These are phyloP conservation scores for Plumapathes pennacea DNA, from an alignment of 92 coral and sea anemone genomes.

Conservation along the genomic window DNA sequence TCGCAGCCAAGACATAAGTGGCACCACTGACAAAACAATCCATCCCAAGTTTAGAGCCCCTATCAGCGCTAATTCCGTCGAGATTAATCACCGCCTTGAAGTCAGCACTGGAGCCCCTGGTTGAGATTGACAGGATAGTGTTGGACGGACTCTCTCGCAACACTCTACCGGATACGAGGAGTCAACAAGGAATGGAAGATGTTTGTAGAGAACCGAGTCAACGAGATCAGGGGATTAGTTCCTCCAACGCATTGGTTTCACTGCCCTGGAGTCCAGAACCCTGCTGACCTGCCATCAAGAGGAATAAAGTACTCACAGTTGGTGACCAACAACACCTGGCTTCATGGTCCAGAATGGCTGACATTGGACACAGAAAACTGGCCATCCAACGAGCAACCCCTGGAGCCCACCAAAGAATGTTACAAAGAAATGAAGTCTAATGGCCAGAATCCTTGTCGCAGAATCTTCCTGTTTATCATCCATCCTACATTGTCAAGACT, in stretches of 20 bases:
- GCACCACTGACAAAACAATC: conserved; percentile 46
- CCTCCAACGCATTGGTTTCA: conserved; percentile 21
- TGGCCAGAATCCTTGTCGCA: too few species aligned
- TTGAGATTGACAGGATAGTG: conserved; percentile 7
- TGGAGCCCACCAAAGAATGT: too few species aligned
- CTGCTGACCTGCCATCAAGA: conserved; percentile 53
- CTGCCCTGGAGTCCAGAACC: conserved; percentile 43
- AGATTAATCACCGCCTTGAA: conserved; percentile 12
- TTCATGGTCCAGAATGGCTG: conserved; percentile 43
- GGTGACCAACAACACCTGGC: conserved; percentile 10
- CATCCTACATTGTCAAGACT: too few species aligned
- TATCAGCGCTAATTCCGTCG: conserved; percentile 40
- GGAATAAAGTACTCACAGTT: conserved; percentile 34
- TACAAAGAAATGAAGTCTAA: too few species aligned
- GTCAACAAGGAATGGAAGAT: conserved; percentile 44
- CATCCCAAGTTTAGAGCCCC: conserved; percentile 40
- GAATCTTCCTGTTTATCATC: too few species aligned
- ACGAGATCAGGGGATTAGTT: conserved; percentile 42
- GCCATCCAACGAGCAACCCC: too few species aligned
- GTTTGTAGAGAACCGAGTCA: conserved; percentile 43
- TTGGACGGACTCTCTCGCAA: conserved; percentile 50
- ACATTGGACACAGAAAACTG: too few species aligned
- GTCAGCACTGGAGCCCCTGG: conserved; percentile 18
- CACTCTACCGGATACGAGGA: conserved; percentile 37
- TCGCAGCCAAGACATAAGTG: conserved; percentile 49